phyloP scores from a whole-genome alignment of 2,113 vertebrate species.

The Alectura lathami region DNA sequence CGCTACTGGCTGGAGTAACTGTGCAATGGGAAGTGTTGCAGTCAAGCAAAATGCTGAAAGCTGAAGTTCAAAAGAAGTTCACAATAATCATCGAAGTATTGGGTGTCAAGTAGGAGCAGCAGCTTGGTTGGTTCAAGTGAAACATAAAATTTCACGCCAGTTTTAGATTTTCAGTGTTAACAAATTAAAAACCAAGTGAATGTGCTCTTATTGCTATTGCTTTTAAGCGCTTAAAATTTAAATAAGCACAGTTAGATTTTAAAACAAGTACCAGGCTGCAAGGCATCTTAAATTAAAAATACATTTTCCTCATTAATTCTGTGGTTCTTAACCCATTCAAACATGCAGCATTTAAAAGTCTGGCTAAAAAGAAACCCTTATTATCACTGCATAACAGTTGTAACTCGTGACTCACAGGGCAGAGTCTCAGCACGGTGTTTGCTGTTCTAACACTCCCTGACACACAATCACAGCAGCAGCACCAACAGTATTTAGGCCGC shows the following conservation, averaged over 20 bases:
- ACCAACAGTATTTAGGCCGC: neutral
- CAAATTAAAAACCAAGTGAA: neutral
- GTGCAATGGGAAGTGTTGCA: neutral
- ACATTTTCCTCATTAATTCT: neutral
- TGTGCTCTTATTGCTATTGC: neutral
- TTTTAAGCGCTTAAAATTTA: neutral
- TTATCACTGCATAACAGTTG: neutral
- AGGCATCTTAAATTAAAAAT: neutral
- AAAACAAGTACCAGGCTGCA: neutral
- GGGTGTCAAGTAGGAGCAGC: neutral
- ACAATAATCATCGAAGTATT: neutral
- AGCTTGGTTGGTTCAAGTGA: neutral
- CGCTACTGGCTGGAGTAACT: neutral
- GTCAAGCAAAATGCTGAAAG: neutral
- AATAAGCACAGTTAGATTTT: neutral
- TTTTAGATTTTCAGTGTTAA: neutral
- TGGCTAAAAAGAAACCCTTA: neutral
- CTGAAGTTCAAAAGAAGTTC: neutral
- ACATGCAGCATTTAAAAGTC: neutral
- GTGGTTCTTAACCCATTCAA: neutral
- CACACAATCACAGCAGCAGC: neutral
- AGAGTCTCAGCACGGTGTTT: neutral
- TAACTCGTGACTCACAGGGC: neutral
- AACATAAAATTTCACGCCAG: neutral
- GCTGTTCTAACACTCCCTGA: neutral